These are phyloP conservation scores for Trissoscelio sp. DNA, from an alignment of 2,888 invertebrate genomes.

Conservation along the genomic window DNA sequence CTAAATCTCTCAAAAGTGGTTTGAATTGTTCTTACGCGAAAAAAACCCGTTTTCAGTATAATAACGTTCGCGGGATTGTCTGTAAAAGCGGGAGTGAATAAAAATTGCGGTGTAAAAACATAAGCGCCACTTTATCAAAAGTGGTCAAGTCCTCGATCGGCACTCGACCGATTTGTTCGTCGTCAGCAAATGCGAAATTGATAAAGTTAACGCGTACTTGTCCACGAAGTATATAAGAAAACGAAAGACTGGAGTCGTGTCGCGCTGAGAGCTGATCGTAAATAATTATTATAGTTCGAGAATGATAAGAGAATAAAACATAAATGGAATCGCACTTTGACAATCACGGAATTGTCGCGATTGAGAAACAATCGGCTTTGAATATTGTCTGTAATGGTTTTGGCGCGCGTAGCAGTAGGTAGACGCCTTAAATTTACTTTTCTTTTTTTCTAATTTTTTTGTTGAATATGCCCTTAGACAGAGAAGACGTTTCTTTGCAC, in stretches of 20 bases:
- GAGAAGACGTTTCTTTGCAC: slow-evolving; percentile 11
- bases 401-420: slow-evolving; percentile 66
- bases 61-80: neutral
- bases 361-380: slow-evolving; percentile 49
- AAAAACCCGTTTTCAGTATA: neutral
- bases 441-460: slow-evolving; percentile 24
- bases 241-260: slow-evolving; percentile 32
- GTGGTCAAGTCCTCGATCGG: slow-evolving; percentile 57
- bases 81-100: neutral
- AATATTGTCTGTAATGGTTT: slow-evolving; percentile 65
- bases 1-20: too few species aligned
- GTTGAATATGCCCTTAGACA: slow-evolving; percentile 19
- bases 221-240: slow-evolving; percentile 53
- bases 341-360: slow-evolving; percentile 24
- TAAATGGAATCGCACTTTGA: slow-evolving; percentile 13
- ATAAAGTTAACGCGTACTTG: slow-evolving; percentile 61
- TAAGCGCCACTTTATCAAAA: slow-evolving; percentile 51
- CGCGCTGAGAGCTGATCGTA: slow-evolving; percentile 31
- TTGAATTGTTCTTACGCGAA: neutral
- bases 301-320: slow-evolving; percentile 8
- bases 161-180: slow-evolving; percentile 52
- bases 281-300: slow-evolving; percentile 31
- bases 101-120: slow-evolving; percentile 29
- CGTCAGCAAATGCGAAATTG: slow-evolving; percentile 63
- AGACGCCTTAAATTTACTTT: slow-evolving; percentile 45